Evolutionary conservation across 2,888 invertebrate species (phyloP), one percentile per base, ranked within the genome.

Genomic region (Nomada fucata): DNA sequence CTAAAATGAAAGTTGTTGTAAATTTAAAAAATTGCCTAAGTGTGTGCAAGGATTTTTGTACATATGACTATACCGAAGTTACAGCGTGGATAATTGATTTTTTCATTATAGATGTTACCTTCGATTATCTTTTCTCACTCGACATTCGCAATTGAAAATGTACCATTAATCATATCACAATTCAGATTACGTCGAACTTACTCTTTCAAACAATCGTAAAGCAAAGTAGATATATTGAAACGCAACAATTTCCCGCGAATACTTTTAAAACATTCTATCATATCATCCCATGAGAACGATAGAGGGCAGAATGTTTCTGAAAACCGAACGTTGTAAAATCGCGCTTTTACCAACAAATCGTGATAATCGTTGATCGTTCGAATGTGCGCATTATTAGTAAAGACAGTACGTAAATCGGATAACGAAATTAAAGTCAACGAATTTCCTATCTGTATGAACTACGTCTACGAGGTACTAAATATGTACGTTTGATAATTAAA

Each of bases 331-430:
- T 61, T 70, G 52, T 26, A 67, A 83, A 72, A 73, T 76, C 82
- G 65, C 83, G 82, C 75, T 75, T 76, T 79, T 70, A 79, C 65
- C 76, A 76, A 76, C 71, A 70, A 83, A 69, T 60, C 68, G 52
- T 50, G 53, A 52, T 60, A 47, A 50, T 60, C 55, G 74, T 71
- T 70, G 55, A n/a, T 70, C 36, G 53, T 71, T 82, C 50, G 36
- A 77, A 74, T 69, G 60, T 59, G 72, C 36, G 36, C 72, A 76
- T 70, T 15, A 63, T 68, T 75, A 67, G 42, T 18, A 71, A 75
- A 67, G 60, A 70, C 70, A 52, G 36, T 70, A 47, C 55, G 36
- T 36, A 36, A 36, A 36, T 64, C 36, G 60, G 47, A 23, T 36
- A 67, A 55, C 57, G 55, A 53, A 26, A 80, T 82, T 47, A 26